These are phyloP conservation scores for Drosophila barbarae DNA, from an alignment of 2,888 invertebrate genomes.

Conservation along the genomic window DNA sequence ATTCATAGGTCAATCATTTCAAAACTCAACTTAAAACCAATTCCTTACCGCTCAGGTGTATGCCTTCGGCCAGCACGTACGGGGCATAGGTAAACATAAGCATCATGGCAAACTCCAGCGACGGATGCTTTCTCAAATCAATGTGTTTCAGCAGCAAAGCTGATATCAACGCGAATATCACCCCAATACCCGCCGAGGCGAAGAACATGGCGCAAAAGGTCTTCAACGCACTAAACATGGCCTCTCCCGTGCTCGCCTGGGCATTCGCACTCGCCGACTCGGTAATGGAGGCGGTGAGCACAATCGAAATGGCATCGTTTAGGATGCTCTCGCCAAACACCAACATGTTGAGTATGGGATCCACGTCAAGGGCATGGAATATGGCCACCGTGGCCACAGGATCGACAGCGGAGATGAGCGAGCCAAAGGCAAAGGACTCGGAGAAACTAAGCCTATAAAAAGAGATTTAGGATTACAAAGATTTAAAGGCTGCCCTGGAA, in stretches of 20 bases:
- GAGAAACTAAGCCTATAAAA: constrained; percentile 93
- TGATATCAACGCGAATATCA: constrained; percentile 95
- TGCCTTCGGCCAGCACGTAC: constrained; percentile 98
- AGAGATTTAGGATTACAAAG: neutral
- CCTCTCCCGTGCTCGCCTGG: constrained; percentile 86
- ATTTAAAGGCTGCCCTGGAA: neutral
- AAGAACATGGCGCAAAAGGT: constrained; percentile 98
- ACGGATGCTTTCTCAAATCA: constrained; percentile 97
- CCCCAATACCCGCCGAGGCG: constrained; percentile 98
- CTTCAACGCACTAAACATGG: constrained; percentile 92
- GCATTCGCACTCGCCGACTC: constrained; percentile 85
- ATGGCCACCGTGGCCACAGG: constrained; percentile 99
- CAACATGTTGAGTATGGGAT: constrained; percentile 99
- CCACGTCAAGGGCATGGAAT: constrained; percentile 97
- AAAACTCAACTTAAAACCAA: neutral
- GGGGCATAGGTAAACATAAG: constrained; percentile 99
- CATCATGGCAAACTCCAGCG: constrained; percentile 99
- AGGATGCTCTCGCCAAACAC: constrained; percentile 92
- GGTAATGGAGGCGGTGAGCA: constrained; percentile 93
- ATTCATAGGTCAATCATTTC: neutral
- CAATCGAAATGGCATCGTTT: constrained; percentile 99
- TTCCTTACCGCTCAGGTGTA: constrained; percentile 87
- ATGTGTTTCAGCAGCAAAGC: constrained; percentile 96
- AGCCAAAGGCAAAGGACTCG: constrained; percentile 99
- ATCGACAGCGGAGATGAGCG: constrained; percentile 97